Evolutionary conservation across 2,888 invertebrate genomes (phyloP).

Genomic region (Idaea biselata): DNA sequence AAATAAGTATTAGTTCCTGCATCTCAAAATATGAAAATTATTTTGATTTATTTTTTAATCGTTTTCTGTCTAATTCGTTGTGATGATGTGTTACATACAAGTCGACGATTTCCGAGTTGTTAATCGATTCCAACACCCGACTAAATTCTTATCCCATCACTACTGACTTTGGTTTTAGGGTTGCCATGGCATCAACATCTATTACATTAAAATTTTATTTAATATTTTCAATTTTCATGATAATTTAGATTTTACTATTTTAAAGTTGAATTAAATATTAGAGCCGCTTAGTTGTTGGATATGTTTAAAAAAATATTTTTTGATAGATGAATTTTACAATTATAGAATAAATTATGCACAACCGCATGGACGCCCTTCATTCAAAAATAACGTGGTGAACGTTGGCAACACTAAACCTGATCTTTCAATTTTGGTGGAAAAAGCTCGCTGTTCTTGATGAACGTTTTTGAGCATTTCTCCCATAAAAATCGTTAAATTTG

Average conservation of each 20-base stretch:
- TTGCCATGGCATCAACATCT: neutral
- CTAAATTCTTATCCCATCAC: neutral
- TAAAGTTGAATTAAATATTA: neutral
- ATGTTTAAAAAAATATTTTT: neutral
- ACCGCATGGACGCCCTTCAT: neutral
- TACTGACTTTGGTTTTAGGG: neutral
- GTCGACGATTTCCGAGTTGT: neutral
- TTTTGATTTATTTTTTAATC: neutral
- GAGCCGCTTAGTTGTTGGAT: neutral
- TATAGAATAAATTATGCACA: neutral
- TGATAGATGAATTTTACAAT: neutral
- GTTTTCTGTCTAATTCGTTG: neutral
- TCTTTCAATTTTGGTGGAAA: conserved; percentile 53
- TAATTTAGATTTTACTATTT: neutral
- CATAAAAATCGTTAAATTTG: conserved; percentile 37
- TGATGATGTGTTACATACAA: neutral
- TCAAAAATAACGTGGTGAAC: neutral
- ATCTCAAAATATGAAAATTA: too few relatives aligned
- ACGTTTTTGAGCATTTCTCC: conserved; percentile 48
- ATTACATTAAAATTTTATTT: too few relatives aligned
- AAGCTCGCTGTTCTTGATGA: conserved; percentile 46
- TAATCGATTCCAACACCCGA: neutral
- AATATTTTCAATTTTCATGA: too few relatives aligned
- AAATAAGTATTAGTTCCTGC: too few relatives aligned
- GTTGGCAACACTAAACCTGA: conserved; percentile 34